These are phyloP conservation scores for Amyelois transitella DNA, from an alignment of 1,140 invertebrate genomes.

Conservation along the genomic window DNA sequence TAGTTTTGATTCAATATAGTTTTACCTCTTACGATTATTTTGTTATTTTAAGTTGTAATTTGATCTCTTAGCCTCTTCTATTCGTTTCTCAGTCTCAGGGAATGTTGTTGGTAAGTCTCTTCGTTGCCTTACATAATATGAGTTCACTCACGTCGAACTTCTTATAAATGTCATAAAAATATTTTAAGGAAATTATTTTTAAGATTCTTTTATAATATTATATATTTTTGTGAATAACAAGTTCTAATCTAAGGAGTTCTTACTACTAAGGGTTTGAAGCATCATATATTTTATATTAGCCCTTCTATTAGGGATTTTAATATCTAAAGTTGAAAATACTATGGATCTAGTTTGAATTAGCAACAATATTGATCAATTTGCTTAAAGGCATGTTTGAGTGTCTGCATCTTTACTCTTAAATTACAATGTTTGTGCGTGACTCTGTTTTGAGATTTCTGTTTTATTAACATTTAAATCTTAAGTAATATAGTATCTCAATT, in stretches of 20 bases:
- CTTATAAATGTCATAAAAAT: conserved; percentile 65
- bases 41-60: conserved; percentile 38
- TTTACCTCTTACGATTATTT: conserved; percentile 34
- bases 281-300: conserved; percentile 41
- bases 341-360: conserved; percentile 19
- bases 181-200: conserved; percentile 57
- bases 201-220: conserved; percentile 24
- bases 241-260: conserved; percentile 32
- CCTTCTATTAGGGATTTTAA: conserved; percentile 17
- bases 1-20: conserved; percentile 9
- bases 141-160: conserved; percentile 51
- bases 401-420: conserved; percentile 27
- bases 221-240: conserved; percentile 20
- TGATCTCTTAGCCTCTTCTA: conserved; percentile 64
- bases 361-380: conserved; percentile 15
- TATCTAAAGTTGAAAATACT: conserved; percentile 18
- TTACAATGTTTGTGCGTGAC: conserved; percentile 64
- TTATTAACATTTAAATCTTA: background rate
- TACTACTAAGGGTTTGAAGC: conserved; percentile 50
- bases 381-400: conserved; percentile 39
- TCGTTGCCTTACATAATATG: conserved; percentile 66
- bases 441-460: conserved; percentile 24
- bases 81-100: conserved; percentile 65
- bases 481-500: background rate
- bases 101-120: conserved; percentile 72